Conservation (phyloP, 2,113 vertebrate species). For the Petroica traversi region DNA sequence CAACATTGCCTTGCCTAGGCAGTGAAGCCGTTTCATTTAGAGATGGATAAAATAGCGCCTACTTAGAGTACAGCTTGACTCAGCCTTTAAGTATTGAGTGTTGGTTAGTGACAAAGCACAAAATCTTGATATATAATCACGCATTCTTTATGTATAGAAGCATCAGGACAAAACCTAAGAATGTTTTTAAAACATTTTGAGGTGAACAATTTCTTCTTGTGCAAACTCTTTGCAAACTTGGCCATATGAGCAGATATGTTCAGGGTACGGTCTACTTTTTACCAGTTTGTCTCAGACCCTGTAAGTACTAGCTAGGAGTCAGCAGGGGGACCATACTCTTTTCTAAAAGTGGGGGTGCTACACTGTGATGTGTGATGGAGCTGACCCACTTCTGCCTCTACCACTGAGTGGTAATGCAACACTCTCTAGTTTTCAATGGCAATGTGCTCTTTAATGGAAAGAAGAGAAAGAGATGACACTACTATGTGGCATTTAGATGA, state of each 20-base stretch:
- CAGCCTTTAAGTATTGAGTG: not conserved
- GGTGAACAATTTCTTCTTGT: not conserved
- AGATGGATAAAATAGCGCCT: not conserved
- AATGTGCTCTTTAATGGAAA: not conserved
- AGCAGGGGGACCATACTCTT: not conserved
- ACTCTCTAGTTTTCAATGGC: not conserved
- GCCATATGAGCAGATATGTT: not conserved
- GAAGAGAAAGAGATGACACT: not conserved
- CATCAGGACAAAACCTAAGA: not conserved
- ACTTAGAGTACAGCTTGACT: slow-evolving; percentile 3
- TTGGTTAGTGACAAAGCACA: not conserved
- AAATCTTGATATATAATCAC: not conserved
- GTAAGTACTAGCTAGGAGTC: not conserved
- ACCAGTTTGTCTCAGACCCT: not conserved
- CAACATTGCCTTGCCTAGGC: slow-evolving; percentile 7
- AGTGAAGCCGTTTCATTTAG: not conserved
- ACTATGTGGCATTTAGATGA: not conserved
- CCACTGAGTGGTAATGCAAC: not conserved
- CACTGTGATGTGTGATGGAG: not conserved
- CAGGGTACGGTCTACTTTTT: not conserved
- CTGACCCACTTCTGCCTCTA: not conserved
- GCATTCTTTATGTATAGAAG: not conserved
- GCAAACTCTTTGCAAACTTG: not conserved
- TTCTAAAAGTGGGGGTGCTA: not conserved
- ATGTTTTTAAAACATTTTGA: not conserved